Base-by-base conservation (phyloP, 2,888 invertebrate species). In the Tridacna crocea region DNA sequence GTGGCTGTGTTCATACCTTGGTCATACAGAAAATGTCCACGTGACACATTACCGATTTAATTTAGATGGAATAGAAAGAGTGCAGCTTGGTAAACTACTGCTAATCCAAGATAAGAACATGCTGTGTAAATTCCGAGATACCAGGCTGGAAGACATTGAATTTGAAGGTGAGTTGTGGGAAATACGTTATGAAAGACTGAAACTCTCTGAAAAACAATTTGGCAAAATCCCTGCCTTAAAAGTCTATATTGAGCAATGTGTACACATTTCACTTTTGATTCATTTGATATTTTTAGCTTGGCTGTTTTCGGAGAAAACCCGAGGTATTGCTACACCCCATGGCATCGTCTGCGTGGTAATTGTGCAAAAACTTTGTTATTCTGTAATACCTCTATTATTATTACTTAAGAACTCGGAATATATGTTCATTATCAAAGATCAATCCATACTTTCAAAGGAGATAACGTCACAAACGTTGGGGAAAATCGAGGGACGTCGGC, bases 11-110 rank as follows among this genome's bases (percentile, higher is more conserved):
- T 13, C 63, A 8, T 75, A 79, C 46, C 61, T 79, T 17, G 79
- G 79, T 11, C 79, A 79, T 26, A 79, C 79, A 47, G 68, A 58
- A 60, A 27, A 79, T 22, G 61, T 79, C 3, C 79, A 79, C 51
- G 46, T 22, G 17, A 68, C 68, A 15, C 79, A 79, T 27, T 79
- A 79, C 60, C 24, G 79, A 47, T 68, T 68, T 48, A 36, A 74
- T 12, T 26, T 79, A 27, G 79, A 79, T 51, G 79, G 75, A 13
- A 79, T 79, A 27, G 68, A 79, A 68, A 74, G 79, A 46, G 75
- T 79, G 6, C 79, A 79, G 51, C 68, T 79, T 4, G 79, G 79
- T 12, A 79, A 79, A 47, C 58, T 79, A 26, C 48, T 74, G 24
- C n/a, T 74, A 11, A 26, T 78, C 17, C 78, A 78, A 55, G 78